Percentiles rank a stretch among this genome's conserved stretches.
Conservation (phyloP, 92 coral and sea anemone species). For the Diadumene lineata region DNA sequence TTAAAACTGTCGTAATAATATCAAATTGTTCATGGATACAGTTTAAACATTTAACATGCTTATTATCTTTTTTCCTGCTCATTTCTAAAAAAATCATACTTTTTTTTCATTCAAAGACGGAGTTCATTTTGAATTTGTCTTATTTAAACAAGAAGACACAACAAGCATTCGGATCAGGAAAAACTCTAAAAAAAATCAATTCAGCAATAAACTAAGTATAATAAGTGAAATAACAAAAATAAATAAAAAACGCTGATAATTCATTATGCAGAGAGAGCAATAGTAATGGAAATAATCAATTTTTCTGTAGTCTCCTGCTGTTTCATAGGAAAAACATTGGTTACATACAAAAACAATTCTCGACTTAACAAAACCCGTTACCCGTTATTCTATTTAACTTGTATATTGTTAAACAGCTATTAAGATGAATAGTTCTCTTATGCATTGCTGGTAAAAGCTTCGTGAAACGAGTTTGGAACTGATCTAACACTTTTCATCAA, state of each 20-base stretch:
- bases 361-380: constrained; percentile 2
- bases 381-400: background rate
- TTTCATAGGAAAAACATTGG: constrained; percentile 18
- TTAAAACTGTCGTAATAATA: no score
- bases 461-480: background rate
- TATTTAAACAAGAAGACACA: background rate
- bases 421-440: background rate
- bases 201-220: background rate
- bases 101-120: background rate
- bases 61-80: no score
- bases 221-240: background rate
- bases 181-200: background rate
- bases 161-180: background rate
- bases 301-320: constrained; percentile 19
- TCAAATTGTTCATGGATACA: no score
- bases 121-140: background rate
- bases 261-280: background rate
- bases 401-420: constrained; percentile 28
- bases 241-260: background rate
- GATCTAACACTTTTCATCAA: background rate
- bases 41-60: no score
- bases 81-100: no score
- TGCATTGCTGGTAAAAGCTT: background rate
- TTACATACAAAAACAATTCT: constrained; percentile 12
- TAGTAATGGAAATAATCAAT: background rate